phyloP scores from a whole-genome alignment of 30 jellyfish, hydroid and myxozoan species.

The Catostylus mosaicus region DNA sequence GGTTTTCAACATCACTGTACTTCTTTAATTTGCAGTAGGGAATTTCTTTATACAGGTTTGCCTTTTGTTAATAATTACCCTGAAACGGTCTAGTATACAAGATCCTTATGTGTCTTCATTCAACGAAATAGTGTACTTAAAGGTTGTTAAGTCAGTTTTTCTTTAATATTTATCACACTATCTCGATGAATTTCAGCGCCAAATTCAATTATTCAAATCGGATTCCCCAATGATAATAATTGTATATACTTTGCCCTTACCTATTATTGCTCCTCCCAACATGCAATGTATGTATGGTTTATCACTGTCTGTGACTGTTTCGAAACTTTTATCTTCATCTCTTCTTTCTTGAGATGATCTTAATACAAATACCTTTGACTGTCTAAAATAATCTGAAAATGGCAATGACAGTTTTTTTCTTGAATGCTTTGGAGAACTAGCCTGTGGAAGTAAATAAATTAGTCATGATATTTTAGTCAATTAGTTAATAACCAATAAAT shows the following conservation, averaged over 20 bases:
- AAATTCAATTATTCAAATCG: too few species aligned
- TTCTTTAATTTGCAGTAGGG: too few species aligned
- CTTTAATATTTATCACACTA: too few species aligned
- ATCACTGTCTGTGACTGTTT: constrained; percentile 64
- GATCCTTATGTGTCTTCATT: too few species aligned
- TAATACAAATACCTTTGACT: constrained; percentile 42
- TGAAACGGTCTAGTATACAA: too few species aligned
- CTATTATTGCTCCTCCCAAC: constrained; percentile 66
- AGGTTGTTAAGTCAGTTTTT: too few species aligned
- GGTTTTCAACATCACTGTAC: too few species aligned
- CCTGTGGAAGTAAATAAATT: neutral
- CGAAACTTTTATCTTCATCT: constrained; percentile 33
- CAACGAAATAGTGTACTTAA: too few species aligned
- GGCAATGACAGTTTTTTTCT: constrained; percentile 36
- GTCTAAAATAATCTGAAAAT: constrained; percentile 39
- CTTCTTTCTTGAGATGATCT: constrained; percentile 52
- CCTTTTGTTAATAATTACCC: too few species aligned
- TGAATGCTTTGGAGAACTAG: constrained; percentile 44
- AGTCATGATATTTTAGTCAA: neutral
- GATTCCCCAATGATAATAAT: too few species aligned
- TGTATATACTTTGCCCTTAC: neutral
- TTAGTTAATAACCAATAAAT: neutral
- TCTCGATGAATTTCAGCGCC: too few species aligned
- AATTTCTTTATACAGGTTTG: too few species aligned
- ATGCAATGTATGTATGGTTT: constrained; percentile 69